Base-by-base conservation (phyloP, 2,113 vertebrate genomes). In the Megalops atlanticus region DNA sequence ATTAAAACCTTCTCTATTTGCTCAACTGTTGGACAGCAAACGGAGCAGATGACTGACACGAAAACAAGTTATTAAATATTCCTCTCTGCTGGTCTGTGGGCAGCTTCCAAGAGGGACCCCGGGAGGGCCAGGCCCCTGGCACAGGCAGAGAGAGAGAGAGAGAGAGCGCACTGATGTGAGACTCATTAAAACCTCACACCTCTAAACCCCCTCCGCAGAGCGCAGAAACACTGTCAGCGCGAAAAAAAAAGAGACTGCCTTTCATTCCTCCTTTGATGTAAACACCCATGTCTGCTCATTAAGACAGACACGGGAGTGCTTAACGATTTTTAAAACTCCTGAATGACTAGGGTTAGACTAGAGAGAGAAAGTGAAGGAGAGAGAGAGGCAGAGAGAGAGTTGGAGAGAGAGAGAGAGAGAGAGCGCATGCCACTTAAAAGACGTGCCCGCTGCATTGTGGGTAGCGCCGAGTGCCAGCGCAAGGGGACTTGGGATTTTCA, bases 151-250 rank as follows among this genome's bases (percentile, higher is more conserved):
- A 27, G 64, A 24, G n/a, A n/a, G n/a, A n/a, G n/a, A n/a, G n/a
- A n/a, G n/a, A n/a, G n/a, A n/a, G n/a, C n/a, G n/a, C n/a, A n/a
- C n/a, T n/a, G 33, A n/a, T 54, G n/a, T 76, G 39, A 16, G 74
- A 79, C 64, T 79, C 79, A 80, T 80, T 80, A 80, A 80, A 80
- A 74, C 70, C 49, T 80, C 69, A 73, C 79, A 80, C 79, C 70
- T 80, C 47, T 36, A 38, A 54, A 70, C 47, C 45, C 52, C 31
- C 15, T 21, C 69, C 79, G 12, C 70, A 47, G 15, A 80, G 79
- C 41, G n/a, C 18, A 54, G 47, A 47, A 35, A 72, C 79, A 49
- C 41, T n/a, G 43, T 47, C 31, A 18, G 35, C 70, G 49, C n/a
- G n/a, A n/a, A n/a, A n/a, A n/a, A n/a, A 52, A 52, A 43, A 74